Evolutionary conservation across 2,113 vertebrate genomes (phyloP).

Genomic region (Lynx canadensis): DNA sequence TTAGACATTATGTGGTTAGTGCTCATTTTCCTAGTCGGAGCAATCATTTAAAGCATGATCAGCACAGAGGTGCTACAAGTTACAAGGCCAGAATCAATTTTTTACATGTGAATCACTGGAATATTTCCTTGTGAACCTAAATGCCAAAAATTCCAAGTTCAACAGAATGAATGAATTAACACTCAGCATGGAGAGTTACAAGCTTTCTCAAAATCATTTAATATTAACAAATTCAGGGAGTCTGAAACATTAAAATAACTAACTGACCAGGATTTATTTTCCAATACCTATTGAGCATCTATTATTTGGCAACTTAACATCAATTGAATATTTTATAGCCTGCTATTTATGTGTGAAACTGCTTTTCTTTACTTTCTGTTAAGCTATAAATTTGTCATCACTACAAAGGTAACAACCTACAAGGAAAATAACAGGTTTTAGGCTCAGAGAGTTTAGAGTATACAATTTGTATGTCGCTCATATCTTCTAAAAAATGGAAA

Average conservation of each 20-base stretch:
- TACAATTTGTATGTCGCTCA: background rate
- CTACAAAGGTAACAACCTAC: background rate
- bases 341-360: background rate
- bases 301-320: background rate
- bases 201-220: conserved; percentile 3
- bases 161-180: background rate
- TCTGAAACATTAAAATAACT: background rate
- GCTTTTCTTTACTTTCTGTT: background rate
- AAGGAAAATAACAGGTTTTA: background rate
- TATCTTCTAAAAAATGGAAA: background rate
- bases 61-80: background rate
- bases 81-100: background rate
- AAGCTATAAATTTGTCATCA: background rate
- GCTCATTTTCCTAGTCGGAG: background rate
- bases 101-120: background rate
- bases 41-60: background rate
- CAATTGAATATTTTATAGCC: background rate
- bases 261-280: background rate
- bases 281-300: background rate
- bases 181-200: background rate
- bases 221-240: background rate
- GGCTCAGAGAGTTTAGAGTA: background rate
- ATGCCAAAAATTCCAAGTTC: background rate
- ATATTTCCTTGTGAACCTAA: background rate
- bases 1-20: background rate